Evolutionary conservation across 2,888 invertebrate genomes (phyloP), one percentile per base, ranked within the genome.

Genomic region (Carterocephalus palaemon): DNA sequence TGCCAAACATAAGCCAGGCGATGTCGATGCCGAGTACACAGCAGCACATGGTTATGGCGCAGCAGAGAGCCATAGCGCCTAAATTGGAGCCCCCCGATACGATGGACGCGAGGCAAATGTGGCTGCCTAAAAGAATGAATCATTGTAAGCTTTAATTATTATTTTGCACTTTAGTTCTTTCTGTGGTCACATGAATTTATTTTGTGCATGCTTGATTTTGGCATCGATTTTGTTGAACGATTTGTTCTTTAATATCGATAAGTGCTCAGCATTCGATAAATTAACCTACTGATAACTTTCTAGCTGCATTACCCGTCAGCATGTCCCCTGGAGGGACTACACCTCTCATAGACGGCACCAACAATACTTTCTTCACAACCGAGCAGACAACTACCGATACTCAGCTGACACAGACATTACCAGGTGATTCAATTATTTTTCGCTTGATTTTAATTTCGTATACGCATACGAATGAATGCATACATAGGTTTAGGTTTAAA

Each of bases 51-150:
- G 73, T 59, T 6, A 69, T 84, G 75, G 73, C 67, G 4, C 82
- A 79, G 47, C 83, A 84, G 46, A 67, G 88, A 61, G 65, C 76
- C 2, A 76, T 88, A 55, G 88, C 89, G 19, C 88, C 90, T 20
- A 90, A 90, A 72, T 65, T 90, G 57, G 90, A 90, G 64, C 89
- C 89, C 12, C 88, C 88, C 28, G 90, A 90, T 56, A 86, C 88
- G 31, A 81, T 86, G 80, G 89, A 90, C 60, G 88, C 89, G 41
- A 77, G 90, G 53, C 79, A 88, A 49, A 89, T 89, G 80, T 91
- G 90, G 91, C 85, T 90, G 74, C 90, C 90, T 53, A 89, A 90
- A 73, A 76, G 89, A 84, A 89, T 90, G 85, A 89, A 89, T 66
- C 89, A 90, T 88, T 86, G 90, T 90, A 90, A 90, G 90, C 88